phyloP scores from a whole-genome alignment of 2,797 vertebrate species.

The Amphiprion clarkii region DNA sequence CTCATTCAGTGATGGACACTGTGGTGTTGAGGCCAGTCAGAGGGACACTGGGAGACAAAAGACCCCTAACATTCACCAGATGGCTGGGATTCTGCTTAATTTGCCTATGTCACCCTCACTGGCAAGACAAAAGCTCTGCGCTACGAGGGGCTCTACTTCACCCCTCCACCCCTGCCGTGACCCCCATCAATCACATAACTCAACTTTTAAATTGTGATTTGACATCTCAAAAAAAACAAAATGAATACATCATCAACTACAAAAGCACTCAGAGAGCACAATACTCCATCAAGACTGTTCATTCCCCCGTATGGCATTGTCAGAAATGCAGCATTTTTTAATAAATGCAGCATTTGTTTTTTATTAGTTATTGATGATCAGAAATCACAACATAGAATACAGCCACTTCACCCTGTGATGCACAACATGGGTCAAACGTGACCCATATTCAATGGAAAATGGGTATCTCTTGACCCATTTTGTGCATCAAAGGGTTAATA shows the following conservation, averaged over 20 bases:
- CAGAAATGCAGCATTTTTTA: too few relatives aligned
- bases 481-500: too few relatives aligned
- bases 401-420: too few relatives aligned
- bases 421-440: too few relatives aligned
- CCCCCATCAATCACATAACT: slow-evolving; percentile 67
- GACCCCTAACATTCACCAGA: slow-evolving; percentile 70
- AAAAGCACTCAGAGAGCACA: too few relatives aligned
- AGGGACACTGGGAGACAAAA: slow-evolving; percentile 67
- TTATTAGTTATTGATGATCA: too few relatives aligned
- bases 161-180: slow-evolving; percentile 54
- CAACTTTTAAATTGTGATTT: slow-evolving; percentile 48
- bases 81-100: slow-evolving; percentile 71
- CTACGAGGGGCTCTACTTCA: slow-evolving; percentile 61
- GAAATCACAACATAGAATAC: too few relatives aligned
- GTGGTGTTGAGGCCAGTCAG: slow-evolving; percentile 33
- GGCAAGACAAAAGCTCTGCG: slow-evolving; percentile 66
- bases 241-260: slow-evolving; percentile 27
- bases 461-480: too few relatives aligned
- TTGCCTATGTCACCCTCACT: slow-evolving; percentile 66
- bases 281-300: too few relatives aligned
- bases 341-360: too few relatives aligned
- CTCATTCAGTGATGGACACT: slow-evolving; percentile 39
- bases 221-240: slow-evolving; percentile 6
- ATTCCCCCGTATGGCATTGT: too few relatives aligned
- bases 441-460: too few relatives aligned